Base-by-base conservation (phyloP, 2,113 vertebrate genomes). In the Rhineura floridana region DNA sequence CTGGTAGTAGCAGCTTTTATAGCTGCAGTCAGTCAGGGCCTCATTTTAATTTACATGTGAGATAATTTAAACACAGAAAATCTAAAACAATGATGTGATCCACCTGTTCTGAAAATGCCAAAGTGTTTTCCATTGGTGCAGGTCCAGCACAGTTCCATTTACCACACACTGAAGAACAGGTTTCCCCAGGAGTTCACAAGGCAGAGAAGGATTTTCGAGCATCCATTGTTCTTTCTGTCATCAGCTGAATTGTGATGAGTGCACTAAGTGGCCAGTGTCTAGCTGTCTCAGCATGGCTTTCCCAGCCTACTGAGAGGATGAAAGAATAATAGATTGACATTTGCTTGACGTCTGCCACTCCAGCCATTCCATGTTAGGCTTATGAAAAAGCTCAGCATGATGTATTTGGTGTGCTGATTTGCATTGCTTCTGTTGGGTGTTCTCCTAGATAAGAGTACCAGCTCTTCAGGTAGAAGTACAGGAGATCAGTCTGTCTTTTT, bases 351-450 rank as follows among this genome's bases (percentile, higher is more conserved):
- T 65, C 55, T 80, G 85, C 25, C 30, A 30, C 12, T 2, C 62
- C 52, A 81, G 80, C 69, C 42, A 36, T 86, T 48, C 50, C 75
- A 42, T 44, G n/a, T 87, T 69, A 81, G 36, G 23, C 48, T 83
- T 81, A 0, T 84, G 50, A 6, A 70, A 12, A 62, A n/a, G 15
- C 77, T 63, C 55, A 1, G 13, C 65, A 39, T 25, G 76, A 1
- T 84, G 69, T 28, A 17, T 67, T 79, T 87, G 65, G 4, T 83
- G 84, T 82, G 70, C 63, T 85, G 3, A 50, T 85, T 33, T 81
- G 33, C 52, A 36, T 28, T 0, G 2, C 30, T 13, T 17, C n/a
- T 59, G 44, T 11, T 46, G 70, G 10, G 28, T n/a, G 73, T 0
- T 25, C 13, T 1, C 42, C 2, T 1, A 11, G 44, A 10, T 13